Conservation (phyloP, 2,113 vertebrate genomes). For the Scytalopus superciliaris region DNA sequence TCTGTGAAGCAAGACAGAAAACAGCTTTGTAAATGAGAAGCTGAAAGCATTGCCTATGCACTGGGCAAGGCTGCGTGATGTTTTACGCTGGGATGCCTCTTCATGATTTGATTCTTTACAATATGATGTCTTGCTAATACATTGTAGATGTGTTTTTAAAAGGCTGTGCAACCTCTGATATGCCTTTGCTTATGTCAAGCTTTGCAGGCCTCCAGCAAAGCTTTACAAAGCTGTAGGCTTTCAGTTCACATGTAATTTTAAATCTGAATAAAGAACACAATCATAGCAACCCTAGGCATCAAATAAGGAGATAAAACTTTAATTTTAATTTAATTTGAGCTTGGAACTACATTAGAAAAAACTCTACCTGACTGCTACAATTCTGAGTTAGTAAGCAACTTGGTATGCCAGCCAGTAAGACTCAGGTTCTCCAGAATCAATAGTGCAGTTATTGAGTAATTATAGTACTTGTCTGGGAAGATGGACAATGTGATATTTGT, state of each 20-base stretch:
- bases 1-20: not conserved
- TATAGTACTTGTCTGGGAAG: slow-evolving; percentile 38
- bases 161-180: not conserved
- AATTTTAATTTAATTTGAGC: not conserved
- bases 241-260: not conserved
- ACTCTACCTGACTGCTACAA: not conserved
- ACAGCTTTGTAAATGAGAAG: not conserved
- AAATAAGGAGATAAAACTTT: not conserved
- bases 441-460: slow-evolving; percentile 57
- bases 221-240: not conserved
- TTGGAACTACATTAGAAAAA: slow-evolving; percentile 14
- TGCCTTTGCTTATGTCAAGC: not conserved
- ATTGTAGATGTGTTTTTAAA: slow-evolving; percentile 2
- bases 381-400: slow-evolving; percentile 19
- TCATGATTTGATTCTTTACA: slow-evolving; percentile 21
- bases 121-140: not conserved
- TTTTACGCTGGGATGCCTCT: not conserved
- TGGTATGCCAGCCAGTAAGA: slow-evolving; percentile 17
- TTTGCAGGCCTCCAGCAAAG: slow-evolving; percentile 8
- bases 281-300: not conserved
- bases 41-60: not conserved
- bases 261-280: slow-evolving; percentile 33
- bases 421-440: slow-evolving; percentile 37
- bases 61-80: not conserved
- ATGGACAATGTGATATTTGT: slow-evolving; percentile 39